Evolutionary conservation across 2,888 invertebrate species (phyloP).

Genomic region (Drosophila tripunctata): DNA sequence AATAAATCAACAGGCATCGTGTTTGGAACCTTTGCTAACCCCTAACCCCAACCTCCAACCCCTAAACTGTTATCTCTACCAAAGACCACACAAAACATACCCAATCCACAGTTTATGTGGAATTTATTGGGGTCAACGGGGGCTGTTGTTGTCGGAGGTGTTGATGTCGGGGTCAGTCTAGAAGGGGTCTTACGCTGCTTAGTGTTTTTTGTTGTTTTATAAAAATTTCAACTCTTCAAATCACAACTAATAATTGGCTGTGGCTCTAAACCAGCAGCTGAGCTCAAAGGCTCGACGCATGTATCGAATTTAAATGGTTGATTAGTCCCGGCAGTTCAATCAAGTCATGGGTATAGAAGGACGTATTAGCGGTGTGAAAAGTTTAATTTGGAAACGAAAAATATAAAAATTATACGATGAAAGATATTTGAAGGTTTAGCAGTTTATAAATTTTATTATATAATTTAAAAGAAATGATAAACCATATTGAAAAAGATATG

Average conservation of each 20-base stretch:
- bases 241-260: constrained; percentile 70
- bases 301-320: constrained; percentile 61
- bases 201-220: constrained; percentile 9
- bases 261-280: constrained; percentile 48
- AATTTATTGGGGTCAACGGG: constrained; percentile 67
- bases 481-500: too few relatives aligned
- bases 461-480: too few relatives aligned
- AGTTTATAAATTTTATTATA: too few relatives aligned
- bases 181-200: constrained; percentile 8
- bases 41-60: not conserved
- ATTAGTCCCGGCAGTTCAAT: constrained; percentile 38
- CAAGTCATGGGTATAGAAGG: not conserved
- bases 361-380: constrained; percentile 8
- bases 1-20: constrained; percentile 74
- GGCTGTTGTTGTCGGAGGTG: constrained; percentile 39
- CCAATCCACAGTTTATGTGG: constrained; percentile 15
- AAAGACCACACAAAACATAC: constrained; percentile 19
- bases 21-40: constrained; percentile 7
- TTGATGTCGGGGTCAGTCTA: constrained; percentile 5
- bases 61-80: not conserved
- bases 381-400: not conserved
- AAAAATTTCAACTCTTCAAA: constrained; percentile 50
- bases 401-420: not conserved
- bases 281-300: constrained; percentile 30
- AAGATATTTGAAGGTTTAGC: too few relatives aligned